Percentiles rank a stretch among this genome's conserved stretches.
Conservation (phyloP, 2,797 vertebrate species). For the Cryptoblepharus egeriae region DNA sequence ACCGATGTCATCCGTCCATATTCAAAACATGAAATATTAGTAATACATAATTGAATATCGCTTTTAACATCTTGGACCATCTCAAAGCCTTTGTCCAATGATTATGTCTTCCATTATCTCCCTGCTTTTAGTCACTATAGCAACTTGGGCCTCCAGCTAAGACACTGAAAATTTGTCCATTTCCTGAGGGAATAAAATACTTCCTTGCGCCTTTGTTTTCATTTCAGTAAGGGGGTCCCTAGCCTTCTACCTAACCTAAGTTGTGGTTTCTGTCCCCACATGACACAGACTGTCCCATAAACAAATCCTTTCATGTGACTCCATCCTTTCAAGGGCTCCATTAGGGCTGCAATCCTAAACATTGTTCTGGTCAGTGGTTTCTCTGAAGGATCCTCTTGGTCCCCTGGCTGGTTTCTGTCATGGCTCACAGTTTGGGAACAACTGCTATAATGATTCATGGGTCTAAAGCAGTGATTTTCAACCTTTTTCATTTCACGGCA, state of each 20-base stretch:
- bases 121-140: conserved; percentile 15
- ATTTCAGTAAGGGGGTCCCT: background rate
- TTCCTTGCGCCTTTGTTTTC: conserved; percentile 16
- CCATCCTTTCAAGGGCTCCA: too few species aligned
- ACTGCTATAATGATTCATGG: background rate
- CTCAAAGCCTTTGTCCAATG: background rate
- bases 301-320: background rate
- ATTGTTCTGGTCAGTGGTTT: too few species aligned
- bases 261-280: background rate
- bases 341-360: too few species aligned
- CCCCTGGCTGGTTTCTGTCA: too few species aligned
- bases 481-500: too few species aligned
- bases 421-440: too few species aligned
- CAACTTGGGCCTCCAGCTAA: conserved; percentile 9
- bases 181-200: conserved; percentile 5
- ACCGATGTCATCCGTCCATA: background rate
- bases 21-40: conserved; percentile 31
- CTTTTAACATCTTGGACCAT: background rate
- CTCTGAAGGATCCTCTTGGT: too few species aligned
- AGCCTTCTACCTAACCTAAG: background rate
- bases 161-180: conserved; percentile 21
- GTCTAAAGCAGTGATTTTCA: too few species aligned
- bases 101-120: background rate
- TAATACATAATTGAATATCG: background rate
- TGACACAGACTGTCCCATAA: background rate